Base-by-base conservation (phyloP, 2,888 invertebrate species). In the Perizoma flavofasciatum region DNA sequence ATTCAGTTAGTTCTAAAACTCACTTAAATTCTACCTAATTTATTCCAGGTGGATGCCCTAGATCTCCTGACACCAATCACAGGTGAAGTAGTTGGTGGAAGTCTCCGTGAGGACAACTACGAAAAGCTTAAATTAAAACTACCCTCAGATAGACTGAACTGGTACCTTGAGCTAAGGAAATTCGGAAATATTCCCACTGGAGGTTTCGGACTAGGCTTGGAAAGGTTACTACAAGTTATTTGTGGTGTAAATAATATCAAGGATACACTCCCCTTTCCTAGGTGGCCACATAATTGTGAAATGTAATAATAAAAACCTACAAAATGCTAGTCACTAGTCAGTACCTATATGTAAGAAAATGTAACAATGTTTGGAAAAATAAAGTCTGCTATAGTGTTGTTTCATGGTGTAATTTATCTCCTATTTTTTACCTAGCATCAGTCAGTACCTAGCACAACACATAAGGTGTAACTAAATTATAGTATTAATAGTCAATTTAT, bases 141-240 rank as follows among this genome's bases (percentile, higher is more conserved):
- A 46, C 95, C 96, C 0, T 86, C 93, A 9, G 89, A 92, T 0
- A 82, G 82, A 8, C 83, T 97, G 8, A 87, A 94, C 60, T 97
- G 99, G 99, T 99, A 99, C 83, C 89, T 98, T 55, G 97, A 99
- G 49, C 84, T 99, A 55, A 92, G 99, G 59, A 95, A 95, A 85
- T 97, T 94, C 85, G 99, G 99, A 0, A 95, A 96, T 61, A 95
- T 97, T 40, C 95, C 97, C 0, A 98, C 98, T 7, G 98, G 96
- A 11, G 99, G 99, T 0, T 99, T 97, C 88, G 99, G 99, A 5
- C 92, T 99, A 75, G 99, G 99, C 0, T 95, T 99, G 78, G 99
- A 99, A 81, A 94, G 99, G 72, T 95, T 96, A 72, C 82, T 99
- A 58, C 97, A 98, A 86, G 94, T 95, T 53, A 67, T 99, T 40